These are phyloP conservation scores for Drosophila nasuta DNA, from an alignment of 1,140 invertebrate genomes.

Conservation along the genomic window DNA sequence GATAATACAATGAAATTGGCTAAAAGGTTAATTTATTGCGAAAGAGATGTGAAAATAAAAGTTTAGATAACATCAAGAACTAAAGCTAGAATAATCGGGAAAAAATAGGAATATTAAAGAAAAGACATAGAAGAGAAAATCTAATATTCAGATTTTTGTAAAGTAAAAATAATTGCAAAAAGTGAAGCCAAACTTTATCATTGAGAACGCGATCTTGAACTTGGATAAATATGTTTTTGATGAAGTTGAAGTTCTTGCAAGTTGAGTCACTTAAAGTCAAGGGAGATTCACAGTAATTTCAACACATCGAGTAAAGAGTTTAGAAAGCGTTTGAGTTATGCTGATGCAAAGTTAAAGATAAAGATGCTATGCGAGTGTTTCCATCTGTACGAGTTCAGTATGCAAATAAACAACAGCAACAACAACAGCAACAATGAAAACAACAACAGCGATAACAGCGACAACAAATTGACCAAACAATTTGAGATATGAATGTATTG, in stretches of 20 bases:
- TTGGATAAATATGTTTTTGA: neutral
- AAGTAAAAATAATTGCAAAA: neutral
- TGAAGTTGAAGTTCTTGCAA: neutral
- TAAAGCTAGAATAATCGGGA: neutral
- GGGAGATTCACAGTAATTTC: neutral
- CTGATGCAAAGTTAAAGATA: neutral
- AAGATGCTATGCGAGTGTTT: constrained; percentile 4
- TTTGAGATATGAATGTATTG: constrained; percentile 11
- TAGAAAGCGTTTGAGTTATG: constrained; percentile 20
- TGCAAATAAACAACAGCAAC: constrained; percentile 9
- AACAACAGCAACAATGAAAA: neutral
- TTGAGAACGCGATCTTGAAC: neutral
- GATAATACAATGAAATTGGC: constrained; percentile 17
- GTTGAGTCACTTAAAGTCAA: neutral
- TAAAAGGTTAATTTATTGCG: constrained; percentile 1
- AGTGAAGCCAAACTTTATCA: neutral
- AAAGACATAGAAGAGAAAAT: neutral
- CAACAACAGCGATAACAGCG: neutral
- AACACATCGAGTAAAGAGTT: neutral
- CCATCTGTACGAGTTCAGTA: constrained; percentile 9
- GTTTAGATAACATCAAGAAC: constrained; percentile 6
- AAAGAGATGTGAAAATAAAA: neutral
- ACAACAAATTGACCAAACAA: constrained; percentile 7
- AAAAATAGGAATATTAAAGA: neutral
- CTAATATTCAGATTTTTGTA: too few species aligned